Evolutionary conservation across 2,888 invertebrate genomes (phyloP), one percentile per base, ranked within the genome.

Genomic region (Drosophila helvetica): DNA sequence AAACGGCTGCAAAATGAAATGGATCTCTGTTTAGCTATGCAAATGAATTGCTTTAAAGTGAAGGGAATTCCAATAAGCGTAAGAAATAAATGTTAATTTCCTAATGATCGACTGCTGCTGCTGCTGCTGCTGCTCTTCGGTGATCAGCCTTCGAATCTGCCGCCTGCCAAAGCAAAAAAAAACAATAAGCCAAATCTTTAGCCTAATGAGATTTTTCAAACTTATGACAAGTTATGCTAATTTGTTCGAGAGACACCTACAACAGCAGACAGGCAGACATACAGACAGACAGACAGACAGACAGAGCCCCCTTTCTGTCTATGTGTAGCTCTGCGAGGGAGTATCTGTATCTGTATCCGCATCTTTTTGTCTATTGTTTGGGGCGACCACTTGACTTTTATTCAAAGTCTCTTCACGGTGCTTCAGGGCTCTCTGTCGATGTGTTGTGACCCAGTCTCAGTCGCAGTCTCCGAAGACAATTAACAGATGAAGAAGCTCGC

Each of bases 201-300:
- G 80, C 84, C 88, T 85, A 85, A 85, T 85, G 88, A 86, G 85
- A 85, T 85, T 83, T 85, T 85, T 85, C 77, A 87, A n/a, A 86
- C 86, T 87, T 86, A 85, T 87, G 86, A 87, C 87, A 86, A 87
- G 86, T 87, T 86, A 86, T 86, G 86, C 88, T 88, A 86, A 86
- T 86, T 87, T 66, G 54, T 73, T 48, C 2, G 38, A 38, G 6
- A 38, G 61, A 58, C 62, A 65, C 63, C 68, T 54, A 55, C 60
- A 51, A 60, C 19, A 50, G 12, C 2, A 18, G 15, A 15, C 38
- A 38, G 38, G n/a, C n/a, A n/a, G n/a, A n/a, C n/a, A n/a, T n/a
- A n/a, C 19, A 19, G 19, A 19, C 2, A 18, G 15, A 1, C 15
- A 33, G 38, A 15, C 30, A 30, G 9, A 5, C 15, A 38, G 38